Conservation (phyloP, 2,797 vertebrate species). For the Pelobates cultripes region DNA sequence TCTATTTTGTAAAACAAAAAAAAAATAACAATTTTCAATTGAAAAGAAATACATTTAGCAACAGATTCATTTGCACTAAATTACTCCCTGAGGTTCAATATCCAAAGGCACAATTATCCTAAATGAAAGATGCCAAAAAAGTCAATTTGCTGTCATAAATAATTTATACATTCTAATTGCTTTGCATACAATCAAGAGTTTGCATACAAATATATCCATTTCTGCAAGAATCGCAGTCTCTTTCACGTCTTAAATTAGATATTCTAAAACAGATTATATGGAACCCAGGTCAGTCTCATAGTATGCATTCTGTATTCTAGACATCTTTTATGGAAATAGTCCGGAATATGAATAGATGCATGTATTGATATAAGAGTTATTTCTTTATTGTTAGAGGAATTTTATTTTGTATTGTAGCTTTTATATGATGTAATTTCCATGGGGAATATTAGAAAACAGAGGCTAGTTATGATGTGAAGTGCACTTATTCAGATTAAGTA, state of each 20-base stretch:
- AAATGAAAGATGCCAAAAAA: too few relatives aligned
- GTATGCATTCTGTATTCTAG: neutral
- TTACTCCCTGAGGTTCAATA: too few relatives aligned
- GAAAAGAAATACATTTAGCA: too few relatives aligned
- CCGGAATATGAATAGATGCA: slow-evolving; percentile 12
- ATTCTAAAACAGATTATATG: slow-evolving; percentile 22
- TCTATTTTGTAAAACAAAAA: too few relatives aligned
- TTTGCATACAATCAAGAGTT: slow-evolving; percentile 19
- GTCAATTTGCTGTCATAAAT: neutral
- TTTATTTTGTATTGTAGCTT: neutral
- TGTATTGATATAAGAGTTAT: neutral
- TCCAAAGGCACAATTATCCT: too few relatives aligned
- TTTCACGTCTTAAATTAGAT: slow-evolving; percentile 41
- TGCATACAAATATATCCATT: slow-evolving; percentile 16
- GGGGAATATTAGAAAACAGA: neutral
- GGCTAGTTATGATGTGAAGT: neutral
- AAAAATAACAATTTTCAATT: too few relatives aligned
- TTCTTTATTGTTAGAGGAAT: neutral
- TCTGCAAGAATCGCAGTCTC: neutral
- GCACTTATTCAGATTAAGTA: slow-evolving; percentile 17
- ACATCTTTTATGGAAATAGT: slow-evolving; percentile 34
- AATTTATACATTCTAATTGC: neutral
- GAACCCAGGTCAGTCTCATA: slow-evolving; percentile 5
- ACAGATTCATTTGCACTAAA: too few relatives aligned
- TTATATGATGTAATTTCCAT: neutral